phyloP scores from a whole-genome alignment of 2,888 invertebrate genomes.

The Mayetiola destructor region DNA sequence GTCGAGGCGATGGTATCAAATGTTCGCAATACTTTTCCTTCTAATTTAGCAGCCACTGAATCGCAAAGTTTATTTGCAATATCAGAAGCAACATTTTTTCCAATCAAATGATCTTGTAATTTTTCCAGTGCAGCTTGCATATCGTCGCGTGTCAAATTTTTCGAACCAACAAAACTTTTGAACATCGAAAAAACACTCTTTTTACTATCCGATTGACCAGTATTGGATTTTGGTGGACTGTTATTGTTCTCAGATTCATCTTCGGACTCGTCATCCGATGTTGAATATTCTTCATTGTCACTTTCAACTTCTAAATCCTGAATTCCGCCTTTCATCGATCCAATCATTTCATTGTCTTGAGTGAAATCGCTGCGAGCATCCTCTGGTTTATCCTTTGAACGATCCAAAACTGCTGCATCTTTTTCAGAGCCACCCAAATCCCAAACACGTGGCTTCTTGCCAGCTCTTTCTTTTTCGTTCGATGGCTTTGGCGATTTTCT shows the following conservation, averaged over 20 bases:
- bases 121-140: slow-evolving; percentile 82
- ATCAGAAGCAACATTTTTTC: slow-evolving; percentile 95
- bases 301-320: slow-evolving; percentile 70
- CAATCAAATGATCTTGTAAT: slow-evolving; percentile 86
- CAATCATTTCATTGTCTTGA: slow-evolving; percentile 59
- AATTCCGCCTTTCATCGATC: slow-evolving; percentile 70
- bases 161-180: slow-evolving; percentile 74
- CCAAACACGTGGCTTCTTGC: slow-evolving; percentile 85
- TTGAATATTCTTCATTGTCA: slow-evolving; percentile 43
- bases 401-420: slow-evolving; percentile 66
- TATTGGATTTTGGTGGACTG: neutral
- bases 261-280: slow-evolving; percentile 32
- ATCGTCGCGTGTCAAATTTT: slow-evolving; percentile 64
- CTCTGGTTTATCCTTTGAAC: slow-evolving; percentile 61
- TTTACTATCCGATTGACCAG: neutral
- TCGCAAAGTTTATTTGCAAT: slow-evolving; percentile 89
- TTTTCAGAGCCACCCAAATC: slow-evolving; percentile 65
- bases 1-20: slow-evolving; percentile 85
- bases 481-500: slow-evolving; percentile 40
- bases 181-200: slow-evolving; percentile 73
- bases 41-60: slow-evolving; percentile 75
- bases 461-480: slow-evolving; percentile 48
- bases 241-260: slow-evolving; percentile 26
- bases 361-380: slow-evolving; percentile 44
- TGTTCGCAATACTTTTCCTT: slow-evolving; percentile 85